phyloP scores from a whole-genome alignment of 2,113 vertebrate genomes.

The Gadus macrocephalus region DNA sequence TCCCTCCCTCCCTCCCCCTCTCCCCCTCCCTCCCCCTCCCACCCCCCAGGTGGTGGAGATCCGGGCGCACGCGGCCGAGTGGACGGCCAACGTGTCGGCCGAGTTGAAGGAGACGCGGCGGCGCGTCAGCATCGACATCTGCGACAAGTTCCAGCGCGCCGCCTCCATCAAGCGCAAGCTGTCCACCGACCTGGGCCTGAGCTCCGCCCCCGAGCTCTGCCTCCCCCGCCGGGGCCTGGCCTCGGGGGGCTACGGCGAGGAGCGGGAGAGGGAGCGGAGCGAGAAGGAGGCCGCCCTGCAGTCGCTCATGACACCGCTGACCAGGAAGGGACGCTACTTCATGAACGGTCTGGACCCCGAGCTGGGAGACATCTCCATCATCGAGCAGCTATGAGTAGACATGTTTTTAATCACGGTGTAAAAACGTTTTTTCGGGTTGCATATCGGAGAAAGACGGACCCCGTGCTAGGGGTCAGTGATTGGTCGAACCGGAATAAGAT shows the following conservation, averaged over 20 bases:
- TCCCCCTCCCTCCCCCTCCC: neutral
- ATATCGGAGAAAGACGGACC: no score
- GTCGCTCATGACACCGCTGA: slow-evolving; percentile 25
- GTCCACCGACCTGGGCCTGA: slow-evolving; percentile 85
- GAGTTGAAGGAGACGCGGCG: slow-evolving; percentile 95
- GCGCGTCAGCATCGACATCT: slow-evolving; percentile 94
- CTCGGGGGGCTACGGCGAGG: slow-evolving; percentile 72
- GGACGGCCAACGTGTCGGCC: slow-evolving; percentile 94
- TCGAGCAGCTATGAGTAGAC: slow-evolving; percentile 83
- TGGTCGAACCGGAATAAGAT: no score
- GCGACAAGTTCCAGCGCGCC: slow-evolving; percentile 94
- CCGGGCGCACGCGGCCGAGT: slow-evolving; percentile 92
- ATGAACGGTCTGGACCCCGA: slow-evolving; percentile 84
- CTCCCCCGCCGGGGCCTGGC: slow-evolving; percentile 83
- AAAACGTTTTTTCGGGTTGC: neutral
- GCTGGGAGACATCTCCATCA: slow-evolving; percentile 80
- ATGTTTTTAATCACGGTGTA: no score
- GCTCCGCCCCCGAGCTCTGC: slow-evolving; percentile 76
- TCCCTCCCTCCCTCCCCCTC: no score
- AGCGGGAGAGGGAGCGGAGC: slow-evolving; percentile 42
- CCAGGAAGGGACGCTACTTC: slow-evolving; percentile 81
- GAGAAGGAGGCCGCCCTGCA: slow-evolving; percentile 64
- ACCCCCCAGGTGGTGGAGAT: slow-evolving; percentile 88
- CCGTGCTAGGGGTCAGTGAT: no score
- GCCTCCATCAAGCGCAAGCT: slow-evolving; percentile 95